phyloP scores from a whole-genome alignment of 2,888 invertebrate genomes.

The Habrosyne pyritoides region DNA sequence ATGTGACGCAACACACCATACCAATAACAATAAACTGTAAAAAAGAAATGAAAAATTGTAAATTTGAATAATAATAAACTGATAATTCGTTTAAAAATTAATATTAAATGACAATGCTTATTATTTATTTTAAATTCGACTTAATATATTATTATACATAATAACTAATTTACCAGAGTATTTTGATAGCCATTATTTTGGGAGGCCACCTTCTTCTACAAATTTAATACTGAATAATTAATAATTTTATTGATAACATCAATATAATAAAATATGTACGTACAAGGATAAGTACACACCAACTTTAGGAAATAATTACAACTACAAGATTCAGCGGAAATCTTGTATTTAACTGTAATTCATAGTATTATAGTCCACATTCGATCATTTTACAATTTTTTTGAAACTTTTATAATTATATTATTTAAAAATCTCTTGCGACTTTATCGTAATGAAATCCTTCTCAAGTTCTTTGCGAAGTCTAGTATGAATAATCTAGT shows the following conservation, averaged over 20 bases:
- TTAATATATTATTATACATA: too few species aligned
- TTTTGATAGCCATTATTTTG: slow-evolving; percentile 2
- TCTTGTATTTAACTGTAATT: too few species aligned
- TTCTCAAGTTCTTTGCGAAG: too few species aligned
- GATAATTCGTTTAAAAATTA: background rate
- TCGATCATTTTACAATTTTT: too few species aligned
- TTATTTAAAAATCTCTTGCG: too few species aligned
- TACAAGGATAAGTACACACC: background rate
- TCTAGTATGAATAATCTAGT: too few species aligned
- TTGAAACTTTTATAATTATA: too few species aligned
- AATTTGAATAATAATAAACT: too few species aligned
- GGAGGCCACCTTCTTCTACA: background rate
- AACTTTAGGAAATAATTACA: background rate
- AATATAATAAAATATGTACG: slow-evolving; percentile 1
- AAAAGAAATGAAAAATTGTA: too few species aligned
- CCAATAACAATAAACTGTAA: slow-evolving; percentile 26
- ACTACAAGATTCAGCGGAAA: background rate
- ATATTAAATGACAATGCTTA: slow-evolving; percentile 7
- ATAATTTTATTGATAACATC: background rate
- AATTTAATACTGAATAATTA: slow-evolving; percentile 1
- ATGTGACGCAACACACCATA: slow-evolving; percentile 14
- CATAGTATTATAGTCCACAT: too few species aligned
- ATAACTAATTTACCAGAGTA: slow-evolving; percentile 6
- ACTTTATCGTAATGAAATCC: too few species aligned
- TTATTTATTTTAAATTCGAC: slow-evolving; percentile 13